Base-by-base conservation (phyloP, 2,113 vertebrate genomes). In the Nematolebias whitei region DNA sequence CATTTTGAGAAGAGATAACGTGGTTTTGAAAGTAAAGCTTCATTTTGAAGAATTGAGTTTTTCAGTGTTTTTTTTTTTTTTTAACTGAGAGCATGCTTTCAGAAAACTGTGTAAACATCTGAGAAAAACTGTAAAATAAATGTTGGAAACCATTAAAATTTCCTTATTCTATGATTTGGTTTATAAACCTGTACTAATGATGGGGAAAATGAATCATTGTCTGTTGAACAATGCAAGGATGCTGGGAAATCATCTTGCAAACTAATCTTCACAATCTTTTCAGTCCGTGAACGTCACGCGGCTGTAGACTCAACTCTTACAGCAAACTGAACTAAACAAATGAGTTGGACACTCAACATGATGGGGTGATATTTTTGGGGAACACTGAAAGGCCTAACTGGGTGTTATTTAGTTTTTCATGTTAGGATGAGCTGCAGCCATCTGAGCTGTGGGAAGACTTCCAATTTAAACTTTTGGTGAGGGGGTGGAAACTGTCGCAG, bases 81-180 rank as follows among this genome's bases (percentile, higher is more conserved):
- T n/a, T n/a, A n/a, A n/a, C n/a, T n/a, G n/a, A n/a, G n/a, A n/a
- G n/a, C n/a, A n/a, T n/a, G n/a, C n/a, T n/a, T n/a, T n/a, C n/a
- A n/a, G n/a, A n/a, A n/a, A n/a, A n/a, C n/a, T n/a, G n/a, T n/a
- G n/a, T n/a, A n/a, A n/a, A n/a, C n/a, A n/a, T n/a, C n/a, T n/a
- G n/a, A n/a, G n/a, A n/a, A n/a, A n/a, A n/a, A n/a, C n/a, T n/a
- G n/a, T n/a, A n/a, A n/a, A n/a, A n/a, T n/a, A n/a, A n/a, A n/a
- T n/a, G n/a, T n/a, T n/a, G n/a, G n/a, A n/a, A n/a, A n/a, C n/a
- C n/a, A n/a, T n/a, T n/a, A n/a, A n/a, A n/a, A n/a, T n/a, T n/a
- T n/a, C n/a, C n/a, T n/a, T n/a, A n/a, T n/a, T n/a, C n/a, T 84
- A 85, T 86, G 5, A 71, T 73, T 82, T 70, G 26, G n/a, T 63